Evolutionary conservation across 2,113 vertebrate genomes (phyloP), one percentile per base, ranked within the genome.

Genomic region (Carassius carassius): DNA sequence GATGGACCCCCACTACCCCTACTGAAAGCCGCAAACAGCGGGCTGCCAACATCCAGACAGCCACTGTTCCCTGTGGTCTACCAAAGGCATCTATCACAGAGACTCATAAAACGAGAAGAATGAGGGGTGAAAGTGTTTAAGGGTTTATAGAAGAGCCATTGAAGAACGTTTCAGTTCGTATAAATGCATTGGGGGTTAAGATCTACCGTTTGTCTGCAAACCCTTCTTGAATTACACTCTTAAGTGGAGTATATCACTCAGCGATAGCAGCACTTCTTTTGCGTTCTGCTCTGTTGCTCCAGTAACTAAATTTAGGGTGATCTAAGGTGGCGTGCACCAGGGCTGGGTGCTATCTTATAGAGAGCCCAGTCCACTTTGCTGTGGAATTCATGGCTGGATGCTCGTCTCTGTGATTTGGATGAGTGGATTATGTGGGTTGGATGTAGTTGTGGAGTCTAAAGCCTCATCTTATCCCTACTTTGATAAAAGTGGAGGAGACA

Each of bases 1-100:
- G 41, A 14, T 60, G 83, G 12, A 83, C 77, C 56, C 60, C 63
- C 4, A 3, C 49, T 81, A 19, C 44, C 32, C 81, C 76, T 60
- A 90, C 86, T 89, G 81, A 90, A 89, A 88, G 23, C 89, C 90
- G 54, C 87, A 81, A 85, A 84, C 19, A 63, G 69, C 74, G 62
- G 87, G 83, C 89, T 90, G 88, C 91, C 84, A 86, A 58, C 89
- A 90, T 91, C 92, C 91, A 94, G 89, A 92, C 93, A 93, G 91
- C 88, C 78, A 91, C 90, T 89, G 89, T 88, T 91, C 5, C 14
- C 90, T 94, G 93, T 90, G 93, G 94, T 94, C 91, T 89, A 82
- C 92, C 88, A 65, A 87, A 16, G 73, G 87, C 91, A 92, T 73
- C 69, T 89, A 91, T 93, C 91, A 90, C 91, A 90, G 90, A 91